Percentiles rank a stretch among this genome's conserved stretches.
Conservation (phyloP, 2,113 vertebrate species). For the Eleginops maclovinus region DNA sequence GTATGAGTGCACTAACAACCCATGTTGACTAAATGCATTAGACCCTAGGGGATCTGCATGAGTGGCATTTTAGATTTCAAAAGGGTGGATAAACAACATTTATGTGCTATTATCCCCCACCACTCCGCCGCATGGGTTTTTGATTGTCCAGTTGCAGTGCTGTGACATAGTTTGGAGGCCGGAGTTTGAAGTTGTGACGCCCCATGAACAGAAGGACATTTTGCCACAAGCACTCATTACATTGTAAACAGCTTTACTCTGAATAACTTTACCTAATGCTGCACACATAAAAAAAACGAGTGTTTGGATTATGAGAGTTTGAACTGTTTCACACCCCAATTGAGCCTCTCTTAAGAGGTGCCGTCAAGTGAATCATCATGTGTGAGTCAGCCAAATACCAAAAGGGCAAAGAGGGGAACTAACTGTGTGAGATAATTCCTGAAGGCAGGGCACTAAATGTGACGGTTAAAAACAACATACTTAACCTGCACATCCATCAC, state of each 20-base stretch:
- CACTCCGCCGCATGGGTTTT: background rate
- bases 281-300: conserved; percentile 1
- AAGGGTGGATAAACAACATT: conserved; percentile 29
- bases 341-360: conserved; percentile 32
- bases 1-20: conserved; percentile 28
- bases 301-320: conserved; percentile 3
- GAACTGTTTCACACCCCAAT: conserved; percentile 19
- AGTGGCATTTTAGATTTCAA: conserved; percentile 22
- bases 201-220: background rate
- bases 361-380: conserved; percentile 43
- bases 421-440: conserved; percentile 34
- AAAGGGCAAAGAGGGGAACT: conserved; percentile 43
- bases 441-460: conserved; percentile 23
- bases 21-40: conserved; percentile 32
- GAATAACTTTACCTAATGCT: background rate
- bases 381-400: conserved; percentile 43
- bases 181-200: background rate
- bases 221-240: background rate
- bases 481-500: background rate
- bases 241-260: background rate
- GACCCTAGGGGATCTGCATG: conserved; percentile 14
- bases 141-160: background rate
- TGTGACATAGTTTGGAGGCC: background rate
- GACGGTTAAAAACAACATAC: conserved; percentile 5
- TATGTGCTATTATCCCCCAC: conserved; percentile 18